Percentiles rank a stretch among this genome's conserved stretches.
phyloP scores from a whole-genome alignment of 2,888 invertebrate genomes.

The Drosophila falleni region DNA sequence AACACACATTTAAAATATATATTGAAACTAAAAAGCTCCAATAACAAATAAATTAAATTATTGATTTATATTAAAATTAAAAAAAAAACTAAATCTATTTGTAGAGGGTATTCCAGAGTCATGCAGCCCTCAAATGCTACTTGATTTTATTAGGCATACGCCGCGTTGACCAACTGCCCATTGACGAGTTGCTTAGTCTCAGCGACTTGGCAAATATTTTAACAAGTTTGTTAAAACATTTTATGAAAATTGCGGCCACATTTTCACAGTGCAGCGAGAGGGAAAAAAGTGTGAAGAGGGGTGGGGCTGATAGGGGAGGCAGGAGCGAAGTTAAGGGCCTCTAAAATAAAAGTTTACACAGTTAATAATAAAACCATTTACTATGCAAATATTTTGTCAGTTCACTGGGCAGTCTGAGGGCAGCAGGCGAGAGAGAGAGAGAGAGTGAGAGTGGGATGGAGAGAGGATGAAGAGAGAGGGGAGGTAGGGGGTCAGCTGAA shows the following conservation, averaged over 20 bases:
- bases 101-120: conserved; percentile 14
- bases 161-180: conserved; percentile 41
- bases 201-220: conserved; percentile 70
- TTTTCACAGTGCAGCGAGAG: neutral
- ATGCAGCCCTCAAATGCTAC: neutral
- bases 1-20: too few relatives aligned
- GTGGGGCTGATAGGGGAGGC: neutral
- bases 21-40: too few relatives aligned
- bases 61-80: too few relatives aligned
- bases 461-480: neutral
- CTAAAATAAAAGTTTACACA: conserved; percentile 69
- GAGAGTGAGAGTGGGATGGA: neutral
- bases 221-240: conserved; percentile 74
- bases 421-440: neutral
- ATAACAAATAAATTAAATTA: too few relatives aligned
- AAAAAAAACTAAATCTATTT: too few relatives aligned
- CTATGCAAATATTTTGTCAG: conserved; percentile 76
- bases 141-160: conserved; percentile 40
- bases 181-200: conserved; percentile 38
- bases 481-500: neutral
- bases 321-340: conserved; percentile 12
- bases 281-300: neutral
- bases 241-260: conserved; percentile 68
- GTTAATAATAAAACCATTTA: conserved; percentile 80
- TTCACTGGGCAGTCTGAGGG: conserved; percentile 1